These are phyloP conservation scores for Mustela lutreola DNA, from an alignment of 2,113 vertebrate genomes.

Conservation along the genomic window DNA sequence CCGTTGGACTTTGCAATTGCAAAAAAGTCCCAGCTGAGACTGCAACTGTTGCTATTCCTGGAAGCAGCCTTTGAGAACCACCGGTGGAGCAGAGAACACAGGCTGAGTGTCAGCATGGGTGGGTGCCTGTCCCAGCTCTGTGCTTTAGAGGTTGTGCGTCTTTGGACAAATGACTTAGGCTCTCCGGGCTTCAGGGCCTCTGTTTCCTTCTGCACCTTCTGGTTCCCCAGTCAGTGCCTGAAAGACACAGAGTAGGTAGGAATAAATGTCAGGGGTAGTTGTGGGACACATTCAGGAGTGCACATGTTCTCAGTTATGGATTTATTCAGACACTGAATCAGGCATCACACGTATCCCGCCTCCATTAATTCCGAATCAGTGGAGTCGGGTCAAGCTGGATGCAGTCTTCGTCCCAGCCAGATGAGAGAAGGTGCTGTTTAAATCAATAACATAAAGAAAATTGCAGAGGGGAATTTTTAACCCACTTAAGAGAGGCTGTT, in stretches of 20 bases:
- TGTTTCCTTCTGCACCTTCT: background rate
- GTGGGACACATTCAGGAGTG: background rate
- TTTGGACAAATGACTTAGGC: background rate
- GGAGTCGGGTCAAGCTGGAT: background rate
- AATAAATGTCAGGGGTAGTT: no score
- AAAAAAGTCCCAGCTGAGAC: background rate
- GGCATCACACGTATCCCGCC: fast-evolving
- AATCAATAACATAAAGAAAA: constrained; percentile 14
- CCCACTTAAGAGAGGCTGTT: background rate
- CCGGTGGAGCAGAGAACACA: background rate
- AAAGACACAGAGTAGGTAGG: no score
- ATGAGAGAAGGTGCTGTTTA: background rate
- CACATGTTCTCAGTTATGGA: background rate
- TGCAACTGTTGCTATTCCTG: background rate
- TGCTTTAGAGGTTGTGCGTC: background rate
- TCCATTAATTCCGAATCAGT: background rate
- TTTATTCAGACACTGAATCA: background rate
- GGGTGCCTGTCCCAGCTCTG: background rate
- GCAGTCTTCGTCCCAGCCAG: background rate
- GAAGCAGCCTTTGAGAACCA: background rate
- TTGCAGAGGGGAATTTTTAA: background rate
- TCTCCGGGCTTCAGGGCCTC: background rate
- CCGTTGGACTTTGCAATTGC: background rate
- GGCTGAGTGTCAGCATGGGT: no score
- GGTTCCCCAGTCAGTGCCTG: background rate